Conservation (phyloP, 2,113 vertebrate species). For the Paramisgurnus dabryanus region DNA sequence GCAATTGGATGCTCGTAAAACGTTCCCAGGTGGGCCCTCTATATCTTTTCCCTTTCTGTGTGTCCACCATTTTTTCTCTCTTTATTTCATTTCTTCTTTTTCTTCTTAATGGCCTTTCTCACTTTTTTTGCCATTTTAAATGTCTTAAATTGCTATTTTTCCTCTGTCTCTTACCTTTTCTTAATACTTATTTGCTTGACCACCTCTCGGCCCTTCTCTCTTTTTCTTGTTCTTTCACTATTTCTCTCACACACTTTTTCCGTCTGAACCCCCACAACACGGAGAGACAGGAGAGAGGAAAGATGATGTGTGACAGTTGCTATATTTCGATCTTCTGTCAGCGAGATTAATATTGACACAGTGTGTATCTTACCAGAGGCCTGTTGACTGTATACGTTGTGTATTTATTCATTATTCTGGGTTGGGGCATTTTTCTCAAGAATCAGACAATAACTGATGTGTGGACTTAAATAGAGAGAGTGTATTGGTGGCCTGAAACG, state of each 20-base stretch:
- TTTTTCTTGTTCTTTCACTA: conserved; percentile 46
- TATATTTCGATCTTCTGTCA: conserved; percentile 83
- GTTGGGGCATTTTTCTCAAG: conserved; percentile 79
- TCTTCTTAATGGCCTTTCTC: no score
- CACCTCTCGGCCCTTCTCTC: conserved; percentile 46
- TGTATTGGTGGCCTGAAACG: conserved; percentile 64
- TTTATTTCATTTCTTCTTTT: background rate
- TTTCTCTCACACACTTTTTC: conserved; percentile 51
- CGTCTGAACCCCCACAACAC: conserved; percentile 65
- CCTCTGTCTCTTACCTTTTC: conserved; percentile 54
- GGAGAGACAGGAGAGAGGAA: conserved; percentile 73
- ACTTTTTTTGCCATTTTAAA: background rate
- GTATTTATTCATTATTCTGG: conserved; percentile 78
- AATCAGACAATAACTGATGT: conserved; percentile 85
- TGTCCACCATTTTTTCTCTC: conserved; percentile 8
- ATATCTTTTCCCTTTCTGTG: conserved; percentile 32
- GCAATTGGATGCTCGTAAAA: conserved; percentile 53
- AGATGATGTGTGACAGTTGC: conserved; percentile 83
- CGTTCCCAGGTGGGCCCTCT: conserved; percentile 38
- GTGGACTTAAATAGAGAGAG: conserved; percentile 73
- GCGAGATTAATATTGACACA: conserved; percentile 84
- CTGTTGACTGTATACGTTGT: conserved; percentile 76
- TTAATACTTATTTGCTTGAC: conserved; percentile 36
- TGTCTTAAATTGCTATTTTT: conserved; percentile 10
- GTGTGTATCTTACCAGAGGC: conserved; percentile 78